phyloP scores from a whole-genome alignment of 2,113 vertebrate species.

The Castor canadensis region DNA sequence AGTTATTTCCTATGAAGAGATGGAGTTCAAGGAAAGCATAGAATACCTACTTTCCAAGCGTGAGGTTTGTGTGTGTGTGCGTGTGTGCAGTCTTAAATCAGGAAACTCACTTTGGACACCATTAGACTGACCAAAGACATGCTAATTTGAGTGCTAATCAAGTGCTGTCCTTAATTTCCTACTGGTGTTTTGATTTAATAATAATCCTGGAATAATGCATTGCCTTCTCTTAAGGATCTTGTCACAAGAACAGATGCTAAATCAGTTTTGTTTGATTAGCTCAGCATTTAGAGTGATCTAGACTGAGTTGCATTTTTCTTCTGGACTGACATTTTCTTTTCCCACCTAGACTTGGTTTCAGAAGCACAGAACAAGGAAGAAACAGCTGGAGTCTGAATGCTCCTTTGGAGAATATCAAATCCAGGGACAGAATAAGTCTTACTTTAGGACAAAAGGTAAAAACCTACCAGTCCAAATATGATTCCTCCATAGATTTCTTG shows the following conservation, averaged over 20 bases:
- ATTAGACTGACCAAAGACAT: not conserved
- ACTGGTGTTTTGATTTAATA: not conserved
- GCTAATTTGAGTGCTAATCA: not conserved
- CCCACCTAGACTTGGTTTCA: constrained; percentile 32
- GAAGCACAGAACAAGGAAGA: constrained; percentile 6
- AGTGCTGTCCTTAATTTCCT: not conserved
- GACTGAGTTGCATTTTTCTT: not conserved
- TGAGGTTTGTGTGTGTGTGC: not conserved
- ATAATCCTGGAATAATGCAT: not conserved
- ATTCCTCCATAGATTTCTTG: not conserved
- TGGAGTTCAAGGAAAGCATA: not conserved
- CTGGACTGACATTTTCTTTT: not conserved
- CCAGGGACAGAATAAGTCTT: not conserved
- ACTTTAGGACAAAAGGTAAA: not conserved
- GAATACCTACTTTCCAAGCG: not conserved
- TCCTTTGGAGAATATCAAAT: not conserved
- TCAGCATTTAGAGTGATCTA: not conserved
- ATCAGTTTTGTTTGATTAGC: not conserved
- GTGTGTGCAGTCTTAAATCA: not conserved
- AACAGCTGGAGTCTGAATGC: not conserved
- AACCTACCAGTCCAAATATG: not conserved
- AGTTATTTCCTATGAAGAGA: not conserved
- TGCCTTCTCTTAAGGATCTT: not conserved
- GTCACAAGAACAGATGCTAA: not conserved
- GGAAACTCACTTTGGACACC: not conserved